Conservation (phyloP, 2,113 vertebrate species). For the Oceanites oceanicus region DNA sequence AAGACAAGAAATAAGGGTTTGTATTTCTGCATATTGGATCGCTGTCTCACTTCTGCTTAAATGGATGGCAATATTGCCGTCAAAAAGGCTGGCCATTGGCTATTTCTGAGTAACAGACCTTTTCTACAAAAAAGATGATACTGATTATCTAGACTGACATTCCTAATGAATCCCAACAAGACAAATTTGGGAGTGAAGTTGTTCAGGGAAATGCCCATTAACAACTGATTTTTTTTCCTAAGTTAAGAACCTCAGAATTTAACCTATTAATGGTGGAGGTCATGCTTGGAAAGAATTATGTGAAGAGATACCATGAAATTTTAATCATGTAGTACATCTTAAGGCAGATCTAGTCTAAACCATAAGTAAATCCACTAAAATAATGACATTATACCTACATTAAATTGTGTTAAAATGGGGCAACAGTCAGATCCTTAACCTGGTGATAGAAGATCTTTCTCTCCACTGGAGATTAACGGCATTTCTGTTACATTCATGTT, state of each 20-base stretch:
- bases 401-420: neutral
- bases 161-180: neutral
- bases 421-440: neutral
- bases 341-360: neutral
- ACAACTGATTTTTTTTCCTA: neutral
- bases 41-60: fast-evolving
- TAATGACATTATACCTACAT: neutral
- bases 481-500: neutral
- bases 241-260: neutral
- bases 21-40: neutral
- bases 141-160: neutral
- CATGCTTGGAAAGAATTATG: neutral
- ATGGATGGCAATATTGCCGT: neutral
- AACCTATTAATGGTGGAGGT: neutral
- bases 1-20: neutral
- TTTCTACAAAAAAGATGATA: neutral
- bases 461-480: neutral
- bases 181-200: neutral
- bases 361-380: neutral
- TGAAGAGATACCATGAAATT: neutral
- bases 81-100: neutral
- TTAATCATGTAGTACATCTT: neutral
- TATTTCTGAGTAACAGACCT: neutral
- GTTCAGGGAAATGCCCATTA: neutral
- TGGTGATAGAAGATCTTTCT: neutral